Evolutionary conservation across 2,797 vertebrate genomes (phyloP), one percentile per base, ranked within the genome.

Genomic region (Sebastes oblongus): DNA sequence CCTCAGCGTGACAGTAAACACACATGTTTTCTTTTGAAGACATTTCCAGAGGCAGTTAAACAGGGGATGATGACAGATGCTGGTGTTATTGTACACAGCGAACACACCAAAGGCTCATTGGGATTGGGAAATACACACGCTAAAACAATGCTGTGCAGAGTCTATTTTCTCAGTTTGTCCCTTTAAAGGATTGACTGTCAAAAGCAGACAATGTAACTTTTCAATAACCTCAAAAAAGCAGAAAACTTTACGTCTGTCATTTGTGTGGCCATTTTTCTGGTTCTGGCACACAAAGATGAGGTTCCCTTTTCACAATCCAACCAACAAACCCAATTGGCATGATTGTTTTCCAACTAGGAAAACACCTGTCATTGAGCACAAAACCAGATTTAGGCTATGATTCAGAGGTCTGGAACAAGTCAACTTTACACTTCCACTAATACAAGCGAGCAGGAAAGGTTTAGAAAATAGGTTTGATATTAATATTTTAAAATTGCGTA

Each of bases 1-100:
- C 46, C n/a, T 10, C 73, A 55, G 72, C 3, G 27, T 39, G 82
- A 82, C 80, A 71, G 83, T 46, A 71, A 80, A 81, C 59, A 6
- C 24, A 29, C 1, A 36, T 59, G 67, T 77, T 82, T 55, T 64
- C 13, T 11, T 82, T 76, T 71, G 60, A 83, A 67, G 78, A 67
- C 14, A 50, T 66, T 72, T 59, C 46, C 72, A 61, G 30, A 78
- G 69, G 78, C 66, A 59, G 69, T 6, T 58, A 20, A 27, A 55
- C 9, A 59, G 12, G 10, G 32, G 32, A 34, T 12, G 52, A 29
- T 55, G 80, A 80, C 72, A 65, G 72, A 69, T 27, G 72, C 74
- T 58, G 62, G 36, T 27, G 62, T 77, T 62, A 59, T 32, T 82
- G 72, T 39, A 32, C 46, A 64, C 13, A 27, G 50, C 1, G 32